phyloP scores from a whole-genome alignment of 2,113 vertebrate species.

The Mus pahari region DNA sequence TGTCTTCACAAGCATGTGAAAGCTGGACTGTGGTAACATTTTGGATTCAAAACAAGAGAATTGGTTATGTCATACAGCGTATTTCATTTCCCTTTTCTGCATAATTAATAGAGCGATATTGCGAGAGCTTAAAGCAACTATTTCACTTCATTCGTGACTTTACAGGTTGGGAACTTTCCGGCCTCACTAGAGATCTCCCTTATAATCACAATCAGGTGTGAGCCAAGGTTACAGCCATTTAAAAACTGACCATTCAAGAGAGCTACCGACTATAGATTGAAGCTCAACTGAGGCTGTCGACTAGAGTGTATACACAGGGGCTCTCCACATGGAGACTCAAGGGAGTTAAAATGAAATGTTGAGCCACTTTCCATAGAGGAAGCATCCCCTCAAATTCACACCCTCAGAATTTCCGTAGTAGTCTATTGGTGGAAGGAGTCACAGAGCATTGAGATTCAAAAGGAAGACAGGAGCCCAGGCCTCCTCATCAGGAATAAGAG shows the following conservation, averaged over 20 bases:
- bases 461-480: neutral
- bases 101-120: neutral
- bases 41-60: neutral
- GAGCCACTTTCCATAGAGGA: neutral
- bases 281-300: neutral
- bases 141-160: neutral
- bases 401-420: neutral
- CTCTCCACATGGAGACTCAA: neutral
- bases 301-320: accelerated
- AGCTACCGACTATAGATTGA: neutral
- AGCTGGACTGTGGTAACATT: neutral
- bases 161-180: neutral
- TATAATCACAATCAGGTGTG: neutral
- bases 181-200: neutral
- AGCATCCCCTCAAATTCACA: neutral
- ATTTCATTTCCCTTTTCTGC: neutral
- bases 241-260: neutral
- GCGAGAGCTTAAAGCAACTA: neutral
- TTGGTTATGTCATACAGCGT: neutral
- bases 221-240: neutral
- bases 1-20: neutral
- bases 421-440: neutral
- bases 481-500: neutral
- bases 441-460: neutral
- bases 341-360: neutral